These are phyloP conservation scores for Pseudoatta argentina DNA, from an alignment of 1,140 invertebrate genomes.

Conservation along the genomic window DNA sequence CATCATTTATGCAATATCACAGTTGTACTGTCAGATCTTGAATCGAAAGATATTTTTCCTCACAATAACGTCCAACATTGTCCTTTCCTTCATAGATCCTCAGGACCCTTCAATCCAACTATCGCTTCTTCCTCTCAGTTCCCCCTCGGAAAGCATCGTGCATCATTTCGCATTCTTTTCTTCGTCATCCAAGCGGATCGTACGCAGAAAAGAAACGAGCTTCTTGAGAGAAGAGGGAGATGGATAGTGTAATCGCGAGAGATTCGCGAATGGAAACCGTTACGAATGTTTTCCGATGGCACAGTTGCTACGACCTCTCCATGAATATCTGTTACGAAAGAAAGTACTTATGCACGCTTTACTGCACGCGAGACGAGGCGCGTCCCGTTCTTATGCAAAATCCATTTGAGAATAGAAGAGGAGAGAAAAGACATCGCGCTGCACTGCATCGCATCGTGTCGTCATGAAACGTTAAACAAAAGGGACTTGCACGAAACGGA, in stretches of 20 bases:
- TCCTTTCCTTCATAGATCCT: slow-evolving; percentile 53
- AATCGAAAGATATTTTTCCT: slow-evolving; percentile 45
- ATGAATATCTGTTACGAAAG: slow-evolving; percentile 45
- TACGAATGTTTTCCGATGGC: slow-evolving; percentile 64
- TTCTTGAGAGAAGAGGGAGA: slow-evolving; percentile 36
- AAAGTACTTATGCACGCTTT: slow-evolving; percentile 52
- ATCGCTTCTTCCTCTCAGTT: slow-evolving; percentile 6
- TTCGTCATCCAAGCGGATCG: slow-evolving; percentile 28
- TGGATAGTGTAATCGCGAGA: slow-evolving; percentile 38
- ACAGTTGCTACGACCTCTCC: slow-evolving; percentile 28
- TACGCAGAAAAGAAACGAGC: slow-evolving; percentile 30
- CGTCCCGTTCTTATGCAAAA: slow-evolving; percentile 52
- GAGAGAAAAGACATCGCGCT: slow-evolving; percentile 30
- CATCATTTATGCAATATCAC: slow-evolving; percentile 55
- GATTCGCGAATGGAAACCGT: slow-evolving; percentile 58
- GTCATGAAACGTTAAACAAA: slow-evolving; percentile 56
- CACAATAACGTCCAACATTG: slow-evolving; percentile 55
- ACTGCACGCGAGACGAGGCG: slow-evolving; percentile 51
- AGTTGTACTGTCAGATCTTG: slow-evolving; percentile 12
- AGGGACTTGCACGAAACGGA: slow-evolving; percentile 34
- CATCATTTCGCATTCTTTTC: slow-evolving; percentile 64
- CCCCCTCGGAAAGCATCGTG: slow-evolving; percentile 29
- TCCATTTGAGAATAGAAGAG: slow-evolving; percentile 48
- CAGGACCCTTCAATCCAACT: slow-evolving; percentile 25
- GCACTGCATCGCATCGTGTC: slow-evolving; percentile 20